Base-by-base conservation (phyloP, 2,888 invertebrate species). In the Girardia tigrina region DNA sequence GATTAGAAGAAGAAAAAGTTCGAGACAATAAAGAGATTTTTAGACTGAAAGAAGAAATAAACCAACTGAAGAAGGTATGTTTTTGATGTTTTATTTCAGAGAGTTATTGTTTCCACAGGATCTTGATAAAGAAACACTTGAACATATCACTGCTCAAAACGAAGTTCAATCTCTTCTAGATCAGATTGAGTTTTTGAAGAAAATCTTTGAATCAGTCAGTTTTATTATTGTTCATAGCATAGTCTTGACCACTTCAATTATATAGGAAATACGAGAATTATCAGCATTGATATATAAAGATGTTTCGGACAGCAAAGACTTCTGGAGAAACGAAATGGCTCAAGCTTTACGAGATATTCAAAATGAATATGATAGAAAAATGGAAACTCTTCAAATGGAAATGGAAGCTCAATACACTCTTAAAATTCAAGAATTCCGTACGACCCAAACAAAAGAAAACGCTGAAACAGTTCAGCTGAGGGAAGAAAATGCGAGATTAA, bases 391-490 rank as follows among this genome's bases (percentile, higher is more conserved):
- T 79, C 80, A 83, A 69, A 82, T 81, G 27, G 86, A 87, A 78
- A 82, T 86, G 81, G 86, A 87, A 78, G 82, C 83, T 73, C 86
- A 84, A 83, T 87, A 86, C 83, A 85, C 85, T 79, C 82, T 85
- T 77, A 86, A 86, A 85, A 83, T 86, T 28, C 86, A 86, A 80
- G 86, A 86, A 79, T 85, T 86, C 81, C 83, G 86, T 75, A 86
- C 86, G 28, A 85, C 85, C 14, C 83, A 84, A 76, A 83, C 84
- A 70, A 82, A 85, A 75, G 82, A 83, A 79, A 83, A 84, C 80
- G 85, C 85, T 84, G 86, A 86, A 78, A 82, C 84, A 72, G 83
- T 82, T 20, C 85, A 85, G 79, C 80, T 83, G 77, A 82, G 83
- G 78, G 86, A 86, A 77, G 85, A 86, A 79, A 82, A 82, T 78